These are phyloP conservation scores for Sebastolobus alascanus DNA, from an alignment of 2,797 vertebrate species.

Conservation along the genomic window DNA sequence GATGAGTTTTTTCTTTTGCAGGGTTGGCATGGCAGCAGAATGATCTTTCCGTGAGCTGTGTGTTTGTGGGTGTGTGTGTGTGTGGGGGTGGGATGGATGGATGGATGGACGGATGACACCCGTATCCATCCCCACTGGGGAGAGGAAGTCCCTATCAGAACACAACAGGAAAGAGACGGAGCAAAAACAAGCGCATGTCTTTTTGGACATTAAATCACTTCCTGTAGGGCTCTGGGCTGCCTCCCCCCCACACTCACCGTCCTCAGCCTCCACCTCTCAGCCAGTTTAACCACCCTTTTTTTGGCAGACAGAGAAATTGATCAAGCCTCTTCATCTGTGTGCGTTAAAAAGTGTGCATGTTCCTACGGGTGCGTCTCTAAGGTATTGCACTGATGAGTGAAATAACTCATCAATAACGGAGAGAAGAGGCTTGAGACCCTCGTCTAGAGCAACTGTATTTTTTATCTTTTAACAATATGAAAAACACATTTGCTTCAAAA, in stretches of 20 bases:
- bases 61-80: constrained; percentile 44
- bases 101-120: constrained; percentile 84
- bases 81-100: constrained; percentile 31
- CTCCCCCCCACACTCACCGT: constrained; percentile 33
- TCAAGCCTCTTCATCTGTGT: constrained; percentile 29
- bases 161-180: constrained; percentile 88
- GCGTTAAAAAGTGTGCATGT: constrained; percentile 20
- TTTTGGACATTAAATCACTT: constrained; percentile 90
- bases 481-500: constrained; percentile 22
- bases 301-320: constrained; percentile 55
- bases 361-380: constrained; percentile 7
- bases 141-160: constrained; percentile 88
- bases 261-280: constrained; percentile 38
- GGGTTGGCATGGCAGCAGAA: constrained; percentile 59
- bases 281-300: constrained; percentile 52
- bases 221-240: constrained; percentile 75
- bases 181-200: constrained; percentile 85
- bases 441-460: background rate
- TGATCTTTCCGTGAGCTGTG: constrained; percentile 80
- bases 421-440: constrained; percentile 8
- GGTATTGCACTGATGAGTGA: constrained; percentile 34
- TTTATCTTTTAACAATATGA: constrained; percentile 19
- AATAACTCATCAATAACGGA: constrained; percentile 37
- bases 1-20: constrained; percentile 24
- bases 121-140: constrained; percentile 82